Percentiles rank a stretch among this genome's conserved stretches.
phyloP scores from a whole-genome alignment of 2,888 invertebrate genomes.

The Cyclophora punctaria region DNA sequence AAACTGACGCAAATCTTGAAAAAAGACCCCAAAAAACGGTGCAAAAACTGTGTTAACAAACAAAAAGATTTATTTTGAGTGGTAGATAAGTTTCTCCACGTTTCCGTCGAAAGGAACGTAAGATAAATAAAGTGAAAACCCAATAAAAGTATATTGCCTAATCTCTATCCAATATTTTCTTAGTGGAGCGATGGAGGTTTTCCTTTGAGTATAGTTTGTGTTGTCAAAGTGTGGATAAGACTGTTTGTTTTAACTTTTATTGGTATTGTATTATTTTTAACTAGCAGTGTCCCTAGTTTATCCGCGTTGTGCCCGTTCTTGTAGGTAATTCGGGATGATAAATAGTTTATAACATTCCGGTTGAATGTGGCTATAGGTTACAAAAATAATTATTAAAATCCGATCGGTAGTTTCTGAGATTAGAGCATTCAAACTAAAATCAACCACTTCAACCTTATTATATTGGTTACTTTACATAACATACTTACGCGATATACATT shows the following conservation, averaged over 20 bases:
- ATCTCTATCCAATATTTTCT: constrained; percentile 74
- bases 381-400: too few species aligned
- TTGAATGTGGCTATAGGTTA: too few species aligned
- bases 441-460: too few species aligned
- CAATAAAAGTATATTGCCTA: constrained; percentile 73
- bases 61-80: constrained; percentile 68
- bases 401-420: too few species aligned
- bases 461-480: too few species aligned
- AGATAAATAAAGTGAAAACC: constrained; percentile 70
- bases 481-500: too few species aligned
- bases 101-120: constrained; percentile 46
- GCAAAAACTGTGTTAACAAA: constrained; percentile 68
- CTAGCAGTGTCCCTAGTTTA: too few species aligned
- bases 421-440: too few species aligned
- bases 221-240: constrained; percentile 29
- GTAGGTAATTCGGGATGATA: too few species aligned
- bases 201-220: constrained; percentile 35
- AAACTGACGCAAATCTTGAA: constrained; percentile 9
- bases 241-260: not conserved
- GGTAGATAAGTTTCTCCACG: constrained; percentile 50
- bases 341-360: too few species aligned
- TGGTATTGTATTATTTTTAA: too few species aligned
- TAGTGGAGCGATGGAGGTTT: constrained; percentile 63
- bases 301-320: too few species aligned
- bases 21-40: constrained; percentile 24